Base-by-base conservation (phyloP, 2,113 vertebrate species). In the Aptenodytes patagonicus region DNA sequence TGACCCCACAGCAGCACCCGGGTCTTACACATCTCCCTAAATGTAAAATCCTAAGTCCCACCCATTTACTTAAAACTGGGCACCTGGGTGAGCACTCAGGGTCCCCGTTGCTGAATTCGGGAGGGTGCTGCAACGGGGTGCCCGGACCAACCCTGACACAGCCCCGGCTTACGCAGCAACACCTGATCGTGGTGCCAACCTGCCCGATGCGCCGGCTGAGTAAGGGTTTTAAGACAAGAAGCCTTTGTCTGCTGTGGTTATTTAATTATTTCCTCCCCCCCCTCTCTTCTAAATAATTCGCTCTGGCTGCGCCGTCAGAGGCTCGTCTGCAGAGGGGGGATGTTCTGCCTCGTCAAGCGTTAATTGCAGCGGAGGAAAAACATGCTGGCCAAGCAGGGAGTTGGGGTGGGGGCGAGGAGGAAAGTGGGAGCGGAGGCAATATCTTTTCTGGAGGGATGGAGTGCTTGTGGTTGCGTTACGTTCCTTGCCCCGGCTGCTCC, bases 341-440 rank as follows among this genome's bases (percentile, higher is more conserved):
- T 71, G 94, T 86, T 93, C 83, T 57, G 65, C 89, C 72, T 85
- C 11, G 2, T 89, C 58, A 60, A 22, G 87, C 3, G 0, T 84
- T 93, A 94, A 90, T 57, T 32, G 47, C 24, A 24, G 55, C 0
- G 0, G 36, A 87, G 72, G 42, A 64, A 98, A 98, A 98, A 98
- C 98, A 96, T 71, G 55, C 97, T 83, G 90, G 92, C 97, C 64
- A 84, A 96, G 97, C 96, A 96, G 97, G 87, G 93, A 96, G 61
- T 93, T 96, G 78, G 38, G 47, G 2, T 51, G 64, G 64, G 64
- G 60, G 85, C 0, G 10, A 82, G 76, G 55, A 94, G 87, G 91
- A 95, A 91, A 84, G 93, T 91, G 93, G 97, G 94, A 68, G 84
- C 52, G 96, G 97, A 98, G 97, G 96, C 93, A 97, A 77, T 97